phyloP scores from a whole-genome alignment of 2,888 invertebrate genomes.

The Luperina testacea region DNA sequence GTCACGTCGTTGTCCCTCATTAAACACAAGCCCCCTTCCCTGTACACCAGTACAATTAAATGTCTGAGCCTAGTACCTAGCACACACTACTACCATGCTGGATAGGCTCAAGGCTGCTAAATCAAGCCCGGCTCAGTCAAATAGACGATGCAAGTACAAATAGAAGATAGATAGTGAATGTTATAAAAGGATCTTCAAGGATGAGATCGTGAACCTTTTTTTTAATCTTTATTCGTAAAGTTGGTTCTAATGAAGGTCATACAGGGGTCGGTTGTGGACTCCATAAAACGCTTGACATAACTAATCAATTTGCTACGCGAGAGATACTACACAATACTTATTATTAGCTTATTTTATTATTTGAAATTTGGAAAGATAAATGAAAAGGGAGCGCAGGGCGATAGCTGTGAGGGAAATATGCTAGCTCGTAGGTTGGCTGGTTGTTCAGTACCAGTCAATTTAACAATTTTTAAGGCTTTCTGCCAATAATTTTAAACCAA shows the following conservation, averaged over 20 bases:
- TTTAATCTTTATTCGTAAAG: slow-evolving; percentile 13
- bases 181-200: slow-evolving; percentile 17
- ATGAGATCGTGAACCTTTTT: slow-evolving; percentile 20
- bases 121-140: slow-evolving; percentile 11
- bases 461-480: background rate
- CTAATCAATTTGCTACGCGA: background rate
- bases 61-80: background rate
- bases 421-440: background rate
- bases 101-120: background rate
- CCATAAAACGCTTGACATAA: background rate
- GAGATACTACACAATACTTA: background rate
- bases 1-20: slow-evolving; percentile 14
- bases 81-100: background rate
- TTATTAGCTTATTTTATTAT: background rate
- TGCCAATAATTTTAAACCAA: background rate
- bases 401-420: background rate
- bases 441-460: background rate
- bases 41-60: slow-evolving; percentile 4
- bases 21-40: slow-evolving; percentile 9
- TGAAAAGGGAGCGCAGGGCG: too few species aligned
- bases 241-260: slow-evolving; percentile 21
- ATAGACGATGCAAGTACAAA: background rate
- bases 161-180: slow-evolving; percentile 4
- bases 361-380: too few species aligned
- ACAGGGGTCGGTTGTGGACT: slow-evolving; percentile 2